A percentile compares a stretch with the other conserved stretches of the same genome.
Conservation (phyloP, 2,113 vertebrate genomes). For the Hyperopisus bebe region DNA sequence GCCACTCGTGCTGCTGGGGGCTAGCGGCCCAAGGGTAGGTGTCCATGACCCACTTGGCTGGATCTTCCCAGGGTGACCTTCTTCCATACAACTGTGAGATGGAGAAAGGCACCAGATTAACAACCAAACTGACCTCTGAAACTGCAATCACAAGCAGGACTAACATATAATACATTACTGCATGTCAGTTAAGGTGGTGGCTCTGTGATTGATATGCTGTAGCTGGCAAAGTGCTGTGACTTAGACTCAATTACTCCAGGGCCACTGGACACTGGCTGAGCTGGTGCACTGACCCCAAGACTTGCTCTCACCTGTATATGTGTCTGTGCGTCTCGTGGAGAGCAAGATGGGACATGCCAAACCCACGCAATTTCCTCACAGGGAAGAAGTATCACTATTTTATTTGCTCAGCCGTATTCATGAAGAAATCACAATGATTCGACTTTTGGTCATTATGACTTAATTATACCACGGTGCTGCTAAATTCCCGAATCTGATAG, state of each 20-base stretch:
- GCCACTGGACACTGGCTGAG: not conserved
- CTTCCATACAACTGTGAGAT: constrained; percentile 79
- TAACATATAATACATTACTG: not conserved
- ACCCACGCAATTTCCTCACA: no score
- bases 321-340: not conserved
- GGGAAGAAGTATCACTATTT: no score
- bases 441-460: not conserved
- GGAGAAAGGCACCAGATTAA: not conserved
- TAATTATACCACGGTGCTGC: not conserved
- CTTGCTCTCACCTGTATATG: not conserved
- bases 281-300: not conserved
- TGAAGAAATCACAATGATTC: not conserved
- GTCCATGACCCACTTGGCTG: constrained; percentile 92
- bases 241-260: not conserved
- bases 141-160: not conserved
- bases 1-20: constrained; percentile 83
- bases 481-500: not conserved
- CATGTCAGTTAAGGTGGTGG: not conserved
- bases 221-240: not conserved
- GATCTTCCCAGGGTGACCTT: constrained; percentile 89
- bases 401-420: not conserved
- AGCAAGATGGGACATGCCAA: not conserved
- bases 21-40: constrained; percentile 84
- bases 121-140: not conserved
- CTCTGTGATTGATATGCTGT: not conserved